Base-by-base conservation (phyloP, 37 sponge, comb jelly and placozoan genomes). In the Lycopodina hypogea region DNA sequence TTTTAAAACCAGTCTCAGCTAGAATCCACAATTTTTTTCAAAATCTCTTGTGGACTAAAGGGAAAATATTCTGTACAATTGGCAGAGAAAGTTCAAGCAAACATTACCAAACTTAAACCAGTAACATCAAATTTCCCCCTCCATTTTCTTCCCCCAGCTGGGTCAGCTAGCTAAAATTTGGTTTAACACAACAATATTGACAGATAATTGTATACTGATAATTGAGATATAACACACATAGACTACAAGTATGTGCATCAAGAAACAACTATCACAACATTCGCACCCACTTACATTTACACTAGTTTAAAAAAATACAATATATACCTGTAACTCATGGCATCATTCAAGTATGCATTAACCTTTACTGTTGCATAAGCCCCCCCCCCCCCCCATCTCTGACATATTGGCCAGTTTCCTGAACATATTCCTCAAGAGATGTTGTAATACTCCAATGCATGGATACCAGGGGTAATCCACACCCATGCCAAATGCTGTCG, bases 11-110 rank as follows among this genome's bases (percentile, higher is more conserved):
- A 38, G 62, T 38, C 21, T 37, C 75, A n/a, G 60, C 2, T 21
- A 59, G 62, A 61, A 51, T 23, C n/a, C 76, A 76, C 42, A n/a
- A 12, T 38, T 39, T 62, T 29, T 76, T 76, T 57, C n/a, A 61
- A 21, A 4, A 56, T 74, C 21, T 41, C 30, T 42, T 67, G 45
- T 50, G 79, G 68, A 68, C 53, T 78, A 67, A 24, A 67, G 9
- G 68, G 50, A 34, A 78, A 40, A 67, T 14, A 60, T 8, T 32
- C 34, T 4, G 50, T 7, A 48, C 53, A 78, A 29, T 37, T 65
- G 3, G 4, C 41, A 34, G 61, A 62, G 24, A 77, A 77, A 35
- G 66, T 77, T 36, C 50, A 66, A 51, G 63, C 32, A 23, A 78
- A 55, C 68, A 78, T 78, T 65, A 12, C 36, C 30, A 42, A 72